These are phyloP conservation scores for Delichon dasypus DNA, from an alignment of 2,797 vertebrate species.

Conservation along the genomic window DNA sequence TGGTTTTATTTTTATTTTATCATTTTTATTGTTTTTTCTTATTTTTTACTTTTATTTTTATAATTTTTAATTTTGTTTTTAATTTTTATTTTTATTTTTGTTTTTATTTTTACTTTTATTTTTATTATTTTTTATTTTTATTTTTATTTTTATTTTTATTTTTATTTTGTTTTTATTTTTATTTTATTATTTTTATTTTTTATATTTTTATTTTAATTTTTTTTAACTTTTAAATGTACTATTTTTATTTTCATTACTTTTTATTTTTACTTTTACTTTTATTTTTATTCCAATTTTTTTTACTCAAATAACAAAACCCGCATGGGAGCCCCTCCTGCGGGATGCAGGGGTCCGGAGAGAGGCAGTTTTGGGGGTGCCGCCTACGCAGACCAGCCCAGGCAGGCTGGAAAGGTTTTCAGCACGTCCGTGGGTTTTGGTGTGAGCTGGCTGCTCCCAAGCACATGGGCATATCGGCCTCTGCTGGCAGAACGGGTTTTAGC, in stretches of 20 bases:
- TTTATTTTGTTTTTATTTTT: background rate
- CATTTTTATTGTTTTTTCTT: too few relatives aligned
- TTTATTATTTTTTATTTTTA: too few relatives aligned
- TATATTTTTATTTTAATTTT: background rate
- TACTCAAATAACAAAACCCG: background rate
- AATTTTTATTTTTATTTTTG: too few relatives aligned
- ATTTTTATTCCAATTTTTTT: background rate
- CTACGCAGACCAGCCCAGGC: background rate
- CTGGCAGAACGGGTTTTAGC: constrained; percentile 44
- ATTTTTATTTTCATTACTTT: too few relatives aligned
- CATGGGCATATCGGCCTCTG: constrained; percentile 68
- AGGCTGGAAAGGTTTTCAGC: background rate
- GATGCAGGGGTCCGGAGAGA: background rate
- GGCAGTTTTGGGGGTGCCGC: background rate
- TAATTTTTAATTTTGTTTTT: too few relatives aligned
- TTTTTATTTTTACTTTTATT: too few relatives aligned
- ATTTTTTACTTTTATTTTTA: too few relatives aligned
- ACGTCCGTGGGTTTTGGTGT: accelerated
- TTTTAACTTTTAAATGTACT: too few relatives aligned
- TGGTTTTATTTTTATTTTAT: too few relatives aligned
- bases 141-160: too few relatives aligned
- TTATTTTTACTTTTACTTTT: too few relatives aligned
- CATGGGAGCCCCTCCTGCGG: background rate
- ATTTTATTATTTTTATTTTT: background rate
- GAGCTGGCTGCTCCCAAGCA: background rate